These are phyloP conservation scores for Gobio gobio DNA, from an alignment of 2,113 vertebrate genomes.

Conservation along the genomic window DNA sequence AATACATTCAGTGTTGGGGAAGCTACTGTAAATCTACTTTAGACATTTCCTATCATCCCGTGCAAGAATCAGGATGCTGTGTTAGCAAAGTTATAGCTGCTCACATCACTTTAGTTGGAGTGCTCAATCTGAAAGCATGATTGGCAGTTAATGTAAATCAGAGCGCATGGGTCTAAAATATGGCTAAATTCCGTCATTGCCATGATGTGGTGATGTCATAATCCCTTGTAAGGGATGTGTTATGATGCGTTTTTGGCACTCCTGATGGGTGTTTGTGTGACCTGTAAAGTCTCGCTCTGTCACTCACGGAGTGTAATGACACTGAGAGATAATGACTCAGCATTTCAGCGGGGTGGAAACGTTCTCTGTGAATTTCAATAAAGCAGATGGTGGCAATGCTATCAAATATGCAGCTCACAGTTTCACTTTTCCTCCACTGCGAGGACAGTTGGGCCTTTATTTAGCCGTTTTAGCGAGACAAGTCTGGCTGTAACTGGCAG, in stretches of 20 bases:
- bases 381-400: slow-evolving; percentile 60
- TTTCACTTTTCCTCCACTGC: slow-evolving; percentile 17
- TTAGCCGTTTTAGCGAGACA: slow-evolving; percentile 19
- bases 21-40: not conserved
- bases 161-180: not conserved
- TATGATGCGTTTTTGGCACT: slow-evolving; percentile 50
- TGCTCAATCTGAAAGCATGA: not conserved
- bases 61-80: not conserved
- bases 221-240: slow-evolving; percentile 15
- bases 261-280: slow-evolving; percentile 47
- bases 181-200: not conserved
- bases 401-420: slow-evolving; percentile 40
- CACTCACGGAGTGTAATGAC: slow-evolving; percentile 62
- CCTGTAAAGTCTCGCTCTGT: slow-evolving; percentile 62
- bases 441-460: slow-evolving; percentile 34
- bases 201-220: slow-evolving; percentile 58
- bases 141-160: not conserved
- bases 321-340: slow-evolving; percentile 72
- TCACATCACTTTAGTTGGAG: not conserved
- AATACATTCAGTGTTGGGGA: not conserved
- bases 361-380: slow-evolving; percentile 66
- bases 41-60: not conserved
- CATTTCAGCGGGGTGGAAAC: slow-evolving; percentile 46
- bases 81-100: not conserved
- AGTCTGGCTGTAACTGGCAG: not conserved